phyloP scores from a whole-genome alignment of 2,113 vertebrate species.

The Rhombomys opimus region DNA sequence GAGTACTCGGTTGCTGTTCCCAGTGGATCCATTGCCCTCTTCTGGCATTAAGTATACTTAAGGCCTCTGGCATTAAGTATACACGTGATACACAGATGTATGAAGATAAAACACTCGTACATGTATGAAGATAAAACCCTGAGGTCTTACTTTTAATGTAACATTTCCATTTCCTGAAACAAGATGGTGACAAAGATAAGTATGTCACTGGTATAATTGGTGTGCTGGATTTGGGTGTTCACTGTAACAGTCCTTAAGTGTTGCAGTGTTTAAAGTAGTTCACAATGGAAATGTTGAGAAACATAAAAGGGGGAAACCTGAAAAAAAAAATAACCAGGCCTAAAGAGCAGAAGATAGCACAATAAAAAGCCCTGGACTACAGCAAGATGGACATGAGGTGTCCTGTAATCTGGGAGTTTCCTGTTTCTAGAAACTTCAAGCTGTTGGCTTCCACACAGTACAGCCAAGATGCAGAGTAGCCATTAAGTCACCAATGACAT shows the following conservation, averaged over 20 bases:
- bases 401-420: background rate
- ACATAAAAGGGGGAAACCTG: background rate
- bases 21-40: background rate
- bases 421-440: background rate
- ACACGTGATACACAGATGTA: no score
- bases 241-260: background rate
- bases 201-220: background rate
- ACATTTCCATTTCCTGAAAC: background rate
- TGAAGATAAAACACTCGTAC: no score
- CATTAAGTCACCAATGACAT: rapidly evolving
- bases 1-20: background rate
- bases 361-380: background rate
- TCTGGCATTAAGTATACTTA: no score
- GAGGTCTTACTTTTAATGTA: background rate
- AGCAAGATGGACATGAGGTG: rapidly evolving
- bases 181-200: background rate
- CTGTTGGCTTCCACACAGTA: background rate
- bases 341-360: background rate
- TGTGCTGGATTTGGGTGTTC: background rate
- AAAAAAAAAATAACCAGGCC: background rate
- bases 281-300: background rate
- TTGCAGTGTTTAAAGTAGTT: background rate
- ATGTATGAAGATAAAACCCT: background rate
- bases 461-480: background rate
- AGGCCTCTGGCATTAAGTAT: no score